Evolutionary conservation across 92 coral and sea anemone genomes (phyloP), one percentile per base, ranked within the genome.

Genomic region (Epizoanthus scotinus): DNA sequence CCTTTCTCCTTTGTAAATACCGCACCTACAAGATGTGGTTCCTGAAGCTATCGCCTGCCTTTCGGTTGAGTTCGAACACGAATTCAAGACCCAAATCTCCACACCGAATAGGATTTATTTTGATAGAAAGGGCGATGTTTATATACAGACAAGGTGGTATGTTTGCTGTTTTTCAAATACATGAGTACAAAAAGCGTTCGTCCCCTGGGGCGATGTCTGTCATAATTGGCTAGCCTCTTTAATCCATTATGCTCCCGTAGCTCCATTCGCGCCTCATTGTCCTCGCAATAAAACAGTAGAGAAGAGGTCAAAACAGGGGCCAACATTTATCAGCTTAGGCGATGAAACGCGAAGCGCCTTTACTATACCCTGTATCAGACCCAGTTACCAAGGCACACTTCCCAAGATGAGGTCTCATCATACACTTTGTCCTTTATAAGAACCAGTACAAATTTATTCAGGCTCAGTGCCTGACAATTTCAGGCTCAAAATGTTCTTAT

Each of bases 1-100:
- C 55, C 19, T 27, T 54, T 36, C 14, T 42, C 47, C 94, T 89
- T 89, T 86, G 89, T 77, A 52, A 70, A 36, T n/a, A 91, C 97
- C 97, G 97, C 91, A 83, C 67, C 81, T 31, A 34, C 55, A 75
- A 75, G 53, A 59, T 59, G 59, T 60, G 68, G 26, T 54, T 34
- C 56, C 36, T 55, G 22, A 56, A 59, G 8, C 49, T 20, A 40
- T 75, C 81, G 57, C 81, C 81, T 75, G 81, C 68, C 81, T 60
- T 57, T 75, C 57, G 13, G 36, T 75, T 75, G 67, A 75, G 21
- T 59, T 20, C 15, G 24, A 75, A 68, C 34, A 75, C 57, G 42
- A 40, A 5, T 13, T 58, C 67, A 40, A 57, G 55, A 22, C 12
- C 6, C 3, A 75, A 38, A n/a, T 5, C 24, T 75, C 29, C 13